Evolutionary conservation across 2,888 invertebrate species (phyloP), one percentile per base, ranked within the genome.

Genomic region (Aquatica leii): DNA sequence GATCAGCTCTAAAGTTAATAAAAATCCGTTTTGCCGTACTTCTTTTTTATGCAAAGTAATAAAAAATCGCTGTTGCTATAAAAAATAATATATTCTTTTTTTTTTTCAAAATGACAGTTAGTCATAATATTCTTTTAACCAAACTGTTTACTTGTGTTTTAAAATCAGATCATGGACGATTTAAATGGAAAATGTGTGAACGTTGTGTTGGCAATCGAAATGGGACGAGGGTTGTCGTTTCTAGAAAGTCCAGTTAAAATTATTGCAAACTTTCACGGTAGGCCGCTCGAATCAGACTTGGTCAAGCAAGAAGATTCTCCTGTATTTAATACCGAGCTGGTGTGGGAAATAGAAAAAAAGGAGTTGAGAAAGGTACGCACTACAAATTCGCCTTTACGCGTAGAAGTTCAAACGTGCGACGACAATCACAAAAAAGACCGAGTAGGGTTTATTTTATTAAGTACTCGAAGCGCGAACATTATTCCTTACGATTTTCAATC

Each of bases 331-430:
- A 90, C 89, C 17, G 90, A 92, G 77, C 85, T 93, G 58, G 87
- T 91, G 53, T 93, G 93, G 93, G 91, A 92, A 78, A 88, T 90
- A 1, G 90, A 90, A 70, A 90, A 90, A 80, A 85, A 86, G 70
- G 85, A 87, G 62, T 84, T 92, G 69, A 85, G 91, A 72, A 91
- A 90, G 78, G 86, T 92, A 71, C 83, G 91, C 73, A 87, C 89
- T 0, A 88, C 88, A 53, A 91, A 92, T 82, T 86, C 89, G 0
- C 90, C 92, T 0, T 83, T 93, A 20, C 89, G 91, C 77, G 81
- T 93, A 46, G 90, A 92, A 77, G 90, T 90, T 63, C 87, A 83
- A 69, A 82, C 86, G 20, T 80, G 84, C 50, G 83, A 84, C 37
- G 83, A 85, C 0, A 84, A 85, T 48, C 85, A 85, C 51, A 79